Percentiles rank a stretch among this genome's conserved stretches.
These are phyloP conservation scores for Bellardia bayeri DNA, from an alignment of 2,888 invertebrate genomes.

Conservation along the genomic window DNA sequence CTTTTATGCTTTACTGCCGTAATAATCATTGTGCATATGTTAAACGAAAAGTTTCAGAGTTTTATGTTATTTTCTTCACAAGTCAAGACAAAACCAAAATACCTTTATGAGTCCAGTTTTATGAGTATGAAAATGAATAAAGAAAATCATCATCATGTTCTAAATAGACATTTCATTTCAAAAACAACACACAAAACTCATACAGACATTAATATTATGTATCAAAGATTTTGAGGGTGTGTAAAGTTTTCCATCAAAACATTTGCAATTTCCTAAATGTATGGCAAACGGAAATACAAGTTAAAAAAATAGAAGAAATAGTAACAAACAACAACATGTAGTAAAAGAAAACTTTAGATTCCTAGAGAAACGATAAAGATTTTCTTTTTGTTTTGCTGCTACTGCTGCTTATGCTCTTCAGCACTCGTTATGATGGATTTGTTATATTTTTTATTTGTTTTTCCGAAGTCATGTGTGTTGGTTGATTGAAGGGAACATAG, in stretches of 20 bases:
- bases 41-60: constrained; percentile 5
- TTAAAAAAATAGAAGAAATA: neutral
- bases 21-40: constrained; percentile 55
- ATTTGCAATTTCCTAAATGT: constrained; percentile 60
- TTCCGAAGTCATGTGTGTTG: constrained; percentile 8
- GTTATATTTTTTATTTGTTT: constrained; percentile 50
- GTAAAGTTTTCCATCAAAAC: constrained; percentile 53
- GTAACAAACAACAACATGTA: constrained; percentile 4
- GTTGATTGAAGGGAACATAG: neutral
- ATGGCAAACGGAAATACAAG: constrained; percentile 45
- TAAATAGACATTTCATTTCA: constrained; percentile 43
- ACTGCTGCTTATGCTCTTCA: constrained; percentile 1
- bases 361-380: constrained; percentile 49
- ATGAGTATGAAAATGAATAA: constrained; percentile 25
- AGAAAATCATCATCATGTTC: constrained; percentile 36
- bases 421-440: constrained; percentile 62
- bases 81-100: constrained; percentile 11
- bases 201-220: constrained; percentile 27
- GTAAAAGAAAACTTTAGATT: constrained; percentile 11
- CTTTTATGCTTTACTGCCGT: constrained; percentile 33
- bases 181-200: neutral
- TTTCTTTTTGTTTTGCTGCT: constrained; percentile 22
- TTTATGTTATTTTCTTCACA: constrained; percentile 9
- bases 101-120: constrained; percentile 64
- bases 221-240: constrained; percentile 1